Conservation (phyloP, 2,113 vertebrate genomes). For the Litocranius walleri region DNA sequence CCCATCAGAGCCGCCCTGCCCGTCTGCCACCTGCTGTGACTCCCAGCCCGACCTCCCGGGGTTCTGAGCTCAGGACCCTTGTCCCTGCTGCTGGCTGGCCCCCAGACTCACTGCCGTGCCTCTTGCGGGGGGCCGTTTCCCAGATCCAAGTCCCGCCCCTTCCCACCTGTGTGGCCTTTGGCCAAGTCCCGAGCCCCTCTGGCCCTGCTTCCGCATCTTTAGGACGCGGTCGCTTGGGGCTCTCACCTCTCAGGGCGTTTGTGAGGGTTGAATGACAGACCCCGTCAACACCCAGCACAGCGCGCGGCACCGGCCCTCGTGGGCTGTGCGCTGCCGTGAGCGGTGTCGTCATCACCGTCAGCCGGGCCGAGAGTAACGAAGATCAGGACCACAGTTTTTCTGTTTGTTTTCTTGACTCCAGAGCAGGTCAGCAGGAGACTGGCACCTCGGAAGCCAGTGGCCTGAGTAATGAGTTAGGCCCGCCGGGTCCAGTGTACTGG, state of each 20-base stretch:
- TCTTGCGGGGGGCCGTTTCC: neutral
- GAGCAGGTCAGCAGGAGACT: neutral
- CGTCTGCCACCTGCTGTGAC: neutral
- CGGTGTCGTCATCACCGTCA: fast-evolving
- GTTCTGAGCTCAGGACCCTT: neutral
- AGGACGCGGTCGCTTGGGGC: neutral
- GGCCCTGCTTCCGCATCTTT: neutral
- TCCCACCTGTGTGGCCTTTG: neutral
- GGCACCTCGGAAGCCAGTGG: too few relatives aligned
- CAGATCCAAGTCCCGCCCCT: neutral
- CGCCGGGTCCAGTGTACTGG: fast-evolving
- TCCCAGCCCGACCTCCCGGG: neutral
- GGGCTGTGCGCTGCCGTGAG: neutral
- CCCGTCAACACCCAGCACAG: fast-evolving
- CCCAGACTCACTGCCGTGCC: neutral
- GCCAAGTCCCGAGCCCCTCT: neutral
- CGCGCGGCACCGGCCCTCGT: too few relatives aligned
- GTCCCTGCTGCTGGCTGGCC: too few relatives aligned
- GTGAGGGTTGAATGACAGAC: neutral
- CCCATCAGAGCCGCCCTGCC: neutral
- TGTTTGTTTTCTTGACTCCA: neutral
- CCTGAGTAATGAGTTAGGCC: neutral
- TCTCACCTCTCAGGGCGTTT: neutral
- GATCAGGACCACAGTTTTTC: too few relatives aligned
- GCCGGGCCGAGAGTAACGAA: neutral